Evolutionary conservation across 2,113 vertebrate genomes (phyloP).

Genomic region (Ailurus styani): DNA sequence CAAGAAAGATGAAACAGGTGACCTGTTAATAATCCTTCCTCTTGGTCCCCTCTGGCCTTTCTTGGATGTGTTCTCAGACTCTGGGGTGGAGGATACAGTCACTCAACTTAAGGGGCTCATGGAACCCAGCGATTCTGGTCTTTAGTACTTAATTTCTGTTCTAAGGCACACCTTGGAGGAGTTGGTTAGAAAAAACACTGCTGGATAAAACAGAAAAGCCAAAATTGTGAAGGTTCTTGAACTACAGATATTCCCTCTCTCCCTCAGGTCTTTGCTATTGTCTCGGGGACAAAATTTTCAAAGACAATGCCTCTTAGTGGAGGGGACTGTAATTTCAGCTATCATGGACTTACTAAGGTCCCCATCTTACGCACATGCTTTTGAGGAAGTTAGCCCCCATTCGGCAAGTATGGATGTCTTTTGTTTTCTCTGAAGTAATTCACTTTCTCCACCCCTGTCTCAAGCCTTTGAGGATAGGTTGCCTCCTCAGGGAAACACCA

Average conservation of each 20-base stretch:
- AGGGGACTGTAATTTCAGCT: not conserved
- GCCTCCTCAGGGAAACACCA: not conserved
- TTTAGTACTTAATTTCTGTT: not conserved
- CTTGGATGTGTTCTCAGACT: not conserved
- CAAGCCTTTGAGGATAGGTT: not conserved
- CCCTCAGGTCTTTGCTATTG: not conserved
- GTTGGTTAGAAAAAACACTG: not conserved
- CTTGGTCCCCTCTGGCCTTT: not conserved
- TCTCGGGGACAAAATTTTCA: not conserved
- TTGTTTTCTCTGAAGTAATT: not conserved
- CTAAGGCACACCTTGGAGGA: not conserved
- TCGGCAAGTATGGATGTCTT: not conserved
- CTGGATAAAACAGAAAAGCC: not conserved
- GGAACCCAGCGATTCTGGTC: not conserved
- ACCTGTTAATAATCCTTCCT: not conserved
- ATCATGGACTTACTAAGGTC: not conserved
- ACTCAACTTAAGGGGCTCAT: not conserved
- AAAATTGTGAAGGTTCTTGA: not conserved
- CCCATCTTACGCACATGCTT: not conserved
- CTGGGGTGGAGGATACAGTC: not conserved
- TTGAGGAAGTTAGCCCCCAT: not conserved
- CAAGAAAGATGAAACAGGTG: slow-evolving; percentile 41
- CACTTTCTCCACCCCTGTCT: not conserved
- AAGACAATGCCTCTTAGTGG: not conserved
- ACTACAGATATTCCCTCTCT: accelerated